Evolutionary conservation across 2,113 vertebrate species (phyloP), one percentile per base, ranked within the genome.

Genomic region (Crocuta crocuta): DNA sequence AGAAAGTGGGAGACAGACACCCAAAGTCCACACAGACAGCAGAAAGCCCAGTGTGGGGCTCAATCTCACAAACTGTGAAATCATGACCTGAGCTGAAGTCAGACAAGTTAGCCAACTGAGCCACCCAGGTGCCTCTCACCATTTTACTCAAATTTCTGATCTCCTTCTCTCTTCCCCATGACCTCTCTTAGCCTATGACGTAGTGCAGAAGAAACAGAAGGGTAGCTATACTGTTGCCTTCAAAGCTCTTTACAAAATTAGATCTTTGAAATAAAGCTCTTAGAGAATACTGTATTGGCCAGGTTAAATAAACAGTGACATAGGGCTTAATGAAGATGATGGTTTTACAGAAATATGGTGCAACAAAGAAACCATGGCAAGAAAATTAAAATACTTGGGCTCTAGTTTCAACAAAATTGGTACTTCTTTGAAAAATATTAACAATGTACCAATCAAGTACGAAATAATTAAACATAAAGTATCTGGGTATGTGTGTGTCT

Each of bases 391-490:
- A 92, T 33, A 76, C 39, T 21, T 92, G 2, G 26, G 35, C 53
- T 91, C 31, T 58, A n/a, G 24, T 87, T 92, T 87, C 43, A 91
- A 68, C 15, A 39, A 91, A 94, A 95, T 0, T 81, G 15, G 39
- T 61, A 65, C 88, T 96, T 89, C 50, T 78, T 91, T 66, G 33
- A 79, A 85, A 94, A 96, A 74, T 8, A 94, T 63, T 91, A 88
- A 91, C n/a, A 94, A 45, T 83, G 24, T 94, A 83, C 19, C 28
- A 81, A 86, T 74, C 45, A 89, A 89, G 45, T 66, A 76, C 33
- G 85, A 93, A 74, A 95, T 70, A 90, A 91, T 71, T 74, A 43
- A 91, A 70, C 43, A 6, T 73, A 83, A 83, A 95, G 35, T 70
- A 93, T 24, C 50, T 65, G 45, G 65, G 7, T 61, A 0, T 50